These are phyloP conservation scores for Phrynosoma blainvillii DNA, from an alignment of 2,113 vertebrate genomes.

Conservation along the genomic window DNA sequence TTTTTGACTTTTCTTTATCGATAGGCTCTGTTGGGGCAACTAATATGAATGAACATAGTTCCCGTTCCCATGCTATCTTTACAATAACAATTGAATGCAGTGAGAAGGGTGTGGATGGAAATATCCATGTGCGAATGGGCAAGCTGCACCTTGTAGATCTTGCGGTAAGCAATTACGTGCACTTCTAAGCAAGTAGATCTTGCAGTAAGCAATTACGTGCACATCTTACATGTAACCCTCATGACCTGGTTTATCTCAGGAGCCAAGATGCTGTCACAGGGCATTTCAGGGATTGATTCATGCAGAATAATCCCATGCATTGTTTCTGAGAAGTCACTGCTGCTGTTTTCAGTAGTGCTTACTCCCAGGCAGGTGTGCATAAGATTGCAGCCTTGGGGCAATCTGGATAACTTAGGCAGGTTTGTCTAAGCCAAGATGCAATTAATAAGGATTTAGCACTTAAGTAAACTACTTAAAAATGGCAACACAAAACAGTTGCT, in stretches of 20 bases:
- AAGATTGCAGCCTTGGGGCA: not conserved
- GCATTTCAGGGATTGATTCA: not conserved
- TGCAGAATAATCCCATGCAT: not conserved
- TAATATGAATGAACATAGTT: constrained; percentile 99
- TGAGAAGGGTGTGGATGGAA: constrained; percentile 94
- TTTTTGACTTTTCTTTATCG: not conserved
- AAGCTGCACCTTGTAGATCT: constrained; percentile 97
- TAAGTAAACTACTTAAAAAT: not conserved
- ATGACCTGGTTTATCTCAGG: fast-evolving
- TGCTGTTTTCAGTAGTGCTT: not conserved
- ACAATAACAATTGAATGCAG: constrained; percentile 98
- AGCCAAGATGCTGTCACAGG: not conserved
- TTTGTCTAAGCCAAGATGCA: not conserved
- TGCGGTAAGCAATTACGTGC: constrained; percentile 80
- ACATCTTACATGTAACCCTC: not conserved
- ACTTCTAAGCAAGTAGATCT: constrained; percentile 81
- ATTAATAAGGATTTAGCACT: not conserved
- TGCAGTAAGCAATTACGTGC: constrained; percentile 80
- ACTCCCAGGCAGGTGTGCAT: not conserved
- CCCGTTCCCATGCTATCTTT: constrained; percentile 97
- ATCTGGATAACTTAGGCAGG: not conserved
- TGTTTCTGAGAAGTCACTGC: not conserved
- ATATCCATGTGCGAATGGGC: constrained; percentile 97
- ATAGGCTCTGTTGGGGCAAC: constrained; percentile 96
- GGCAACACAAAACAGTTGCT: not conserved